Conservation (phyloP, 2,888 invertebrate species). For the Acrobasis repandana region DNA sequence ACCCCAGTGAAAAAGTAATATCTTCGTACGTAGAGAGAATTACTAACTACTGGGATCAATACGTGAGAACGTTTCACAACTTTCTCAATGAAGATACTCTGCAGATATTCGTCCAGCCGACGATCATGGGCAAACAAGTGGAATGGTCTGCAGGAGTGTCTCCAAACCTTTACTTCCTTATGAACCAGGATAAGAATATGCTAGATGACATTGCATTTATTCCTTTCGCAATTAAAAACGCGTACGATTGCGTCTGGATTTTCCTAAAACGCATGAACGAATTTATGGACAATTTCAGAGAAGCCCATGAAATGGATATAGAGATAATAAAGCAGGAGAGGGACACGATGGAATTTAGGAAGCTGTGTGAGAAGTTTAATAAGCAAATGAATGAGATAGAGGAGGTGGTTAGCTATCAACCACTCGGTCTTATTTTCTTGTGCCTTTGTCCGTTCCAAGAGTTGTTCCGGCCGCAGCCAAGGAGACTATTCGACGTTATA, state of each 20-base stretch:
- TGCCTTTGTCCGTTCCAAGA: constrained; percentile 88
- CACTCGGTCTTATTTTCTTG: constrained; percentile 88
- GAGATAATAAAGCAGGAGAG: constrained; percentile 85
- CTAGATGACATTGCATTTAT: constrained; percentile 81
- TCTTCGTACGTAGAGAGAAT: constrained; percentile 83
- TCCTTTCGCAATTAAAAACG: constrained; percentile 79
- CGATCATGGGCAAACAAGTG: constrained; percentile 91
- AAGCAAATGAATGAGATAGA: constrained; percentile 87
- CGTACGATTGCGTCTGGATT: constrained; percentile 84
- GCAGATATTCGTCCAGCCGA: constrained; percentile 90
- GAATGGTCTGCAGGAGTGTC: constrained; percentile 89
- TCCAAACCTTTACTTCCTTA: constrained; percentile 87
- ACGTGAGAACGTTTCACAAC: constrained; percentile 86
- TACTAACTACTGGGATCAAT: constrained; percentile 85
- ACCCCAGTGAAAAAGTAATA: constrained; percentile 85
- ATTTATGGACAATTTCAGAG: constrained; percentile 86
- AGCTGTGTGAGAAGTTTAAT: constrained; percentile 86
- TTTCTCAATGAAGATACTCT: constrained; percentile 88
- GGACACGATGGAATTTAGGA: constrained; percentile 85
- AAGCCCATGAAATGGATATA: constrained; percentile 86
- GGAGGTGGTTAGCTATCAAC: constrained; percentile 85
- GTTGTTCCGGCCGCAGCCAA: constrained; percentile 87
- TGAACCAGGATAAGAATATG: constrained; percentile 86
- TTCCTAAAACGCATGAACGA: constrained; percentile 86
- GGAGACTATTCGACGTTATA: constrained; percentile 85